Evolutionary conservation across 1,140 invertebrate species (phyloP).

Genomic region (Radopholus similis): DNA sequence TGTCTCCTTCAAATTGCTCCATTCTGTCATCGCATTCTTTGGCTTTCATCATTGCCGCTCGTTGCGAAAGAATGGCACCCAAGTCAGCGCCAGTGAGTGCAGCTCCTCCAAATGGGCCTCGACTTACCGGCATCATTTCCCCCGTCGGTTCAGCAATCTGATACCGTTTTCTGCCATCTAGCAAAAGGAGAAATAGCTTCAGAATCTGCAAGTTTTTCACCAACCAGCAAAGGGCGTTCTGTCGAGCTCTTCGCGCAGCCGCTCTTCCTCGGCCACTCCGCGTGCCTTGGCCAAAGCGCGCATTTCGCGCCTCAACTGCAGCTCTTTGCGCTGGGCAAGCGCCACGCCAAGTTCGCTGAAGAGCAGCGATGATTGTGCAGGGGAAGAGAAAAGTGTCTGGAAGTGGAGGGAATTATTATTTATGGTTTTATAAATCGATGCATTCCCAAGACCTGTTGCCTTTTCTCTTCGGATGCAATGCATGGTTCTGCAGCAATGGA

Average conservation of each 20-base stretch:
- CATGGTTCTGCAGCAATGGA: neutral
- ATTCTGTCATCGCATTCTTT: no score
- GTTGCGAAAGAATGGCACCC: no score
- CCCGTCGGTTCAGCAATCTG: no score
- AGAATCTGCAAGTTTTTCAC: neutral
- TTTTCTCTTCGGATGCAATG: neutral
- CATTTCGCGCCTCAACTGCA: constrained; percentile 6
- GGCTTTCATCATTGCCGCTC: no score
- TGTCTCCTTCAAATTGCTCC: no score
- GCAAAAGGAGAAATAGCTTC: neutral
- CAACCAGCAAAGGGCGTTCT: constrained; percentile 5
- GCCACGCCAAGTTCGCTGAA: constrained; percentile 13
- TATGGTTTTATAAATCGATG: neutral
- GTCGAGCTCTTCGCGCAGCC: constrained; percentile 20
- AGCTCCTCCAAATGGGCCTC: no score
- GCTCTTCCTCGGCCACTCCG: neutral
- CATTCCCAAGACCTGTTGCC: no score
- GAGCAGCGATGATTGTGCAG: constrained; percentile 3
- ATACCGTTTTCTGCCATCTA: no score
- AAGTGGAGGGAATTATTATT: neutral
- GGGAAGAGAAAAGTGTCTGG: constrained; percentile 7
- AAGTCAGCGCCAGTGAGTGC: no score
- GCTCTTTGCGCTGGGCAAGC: constrained; percentile 17
- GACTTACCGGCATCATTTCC: no score
- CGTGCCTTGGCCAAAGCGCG: constrained; percentile 19